Conservation (phyloP, 1,140 invertebrate genomes). For the Zaprionus davidi region DNA sequence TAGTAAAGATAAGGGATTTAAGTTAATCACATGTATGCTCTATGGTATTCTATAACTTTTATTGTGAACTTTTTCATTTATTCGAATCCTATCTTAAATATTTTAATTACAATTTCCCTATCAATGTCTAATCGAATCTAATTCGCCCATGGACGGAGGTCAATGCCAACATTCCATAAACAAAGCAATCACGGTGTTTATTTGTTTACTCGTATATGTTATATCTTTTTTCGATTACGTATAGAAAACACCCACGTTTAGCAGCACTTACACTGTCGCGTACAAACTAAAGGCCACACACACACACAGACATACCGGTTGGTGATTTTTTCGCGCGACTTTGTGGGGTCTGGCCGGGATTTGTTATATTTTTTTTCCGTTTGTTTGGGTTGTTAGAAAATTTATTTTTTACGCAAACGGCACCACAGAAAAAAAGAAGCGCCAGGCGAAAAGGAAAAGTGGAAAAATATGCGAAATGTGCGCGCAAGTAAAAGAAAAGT, state of each 20-base stretch:
- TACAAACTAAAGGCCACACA: constrained; percentile 19
- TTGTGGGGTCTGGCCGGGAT: constrained; percentile 58
- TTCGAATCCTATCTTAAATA: not conserved
- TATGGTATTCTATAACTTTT: not conserved
- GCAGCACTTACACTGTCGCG: not conserved
- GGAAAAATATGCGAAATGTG: constrained; percentile 61
- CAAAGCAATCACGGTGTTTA: constrained; percentile 62
- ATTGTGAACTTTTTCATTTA: not conserved
- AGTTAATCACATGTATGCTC: not conserved
- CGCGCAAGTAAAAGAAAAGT: constrained; percentile 81
- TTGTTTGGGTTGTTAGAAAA: constrained; percentile 83
- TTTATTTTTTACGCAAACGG: constrained; percentile 75
- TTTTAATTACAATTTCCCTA: constrained; percentile 1
- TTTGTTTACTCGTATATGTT: constrained; percentile 56
- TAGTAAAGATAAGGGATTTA: too few species aligned
- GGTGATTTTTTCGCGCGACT: constrained; percentile 69
- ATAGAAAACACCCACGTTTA: constrained; percentile 20
- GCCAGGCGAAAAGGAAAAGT: constrained; percentile 57
- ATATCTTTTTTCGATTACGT: constrained; percentile 68
- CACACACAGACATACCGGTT: constrained; percentile 22
- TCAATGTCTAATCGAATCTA: constrained; percentile 66
- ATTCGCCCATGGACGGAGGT: constrained; percentile 23
- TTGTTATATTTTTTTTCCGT: constrained; percentile 74
- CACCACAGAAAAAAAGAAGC: constrained; percentile 37
- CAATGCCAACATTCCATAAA: constrained; percentile 51